A percentile compares a stretch with the other conserved stretches of the same genome.
Conservation (phyloP, 2,888 invertebrate species). For the Tipula confusa region DNA sequence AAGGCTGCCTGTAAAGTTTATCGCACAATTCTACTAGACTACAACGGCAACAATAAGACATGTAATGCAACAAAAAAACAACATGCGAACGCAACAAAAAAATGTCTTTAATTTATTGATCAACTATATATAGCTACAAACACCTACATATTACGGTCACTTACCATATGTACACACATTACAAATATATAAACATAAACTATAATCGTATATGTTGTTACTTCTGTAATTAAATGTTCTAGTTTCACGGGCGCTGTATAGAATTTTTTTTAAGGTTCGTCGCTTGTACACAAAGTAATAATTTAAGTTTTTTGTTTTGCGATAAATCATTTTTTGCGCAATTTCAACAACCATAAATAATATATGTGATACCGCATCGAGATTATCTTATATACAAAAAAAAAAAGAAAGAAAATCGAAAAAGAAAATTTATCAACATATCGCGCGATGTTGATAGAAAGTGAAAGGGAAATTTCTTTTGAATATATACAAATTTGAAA, state of each 20-base stretch:
- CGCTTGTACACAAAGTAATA: neutral
- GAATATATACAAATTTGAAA: neutral
- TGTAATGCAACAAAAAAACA: neutral
- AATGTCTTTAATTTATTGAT: neutral
- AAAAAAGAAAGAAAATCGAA: neutral
- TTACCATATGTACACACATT: neutral
- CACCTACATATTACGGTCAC: neutral
- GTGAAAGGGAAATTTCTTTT: neutral
- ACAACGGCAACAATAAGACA: neutral
- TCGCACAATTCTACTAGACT: too few relatives aligned
- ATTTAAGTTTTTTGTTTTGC: neutral
- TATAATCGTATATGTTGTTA: neutral
- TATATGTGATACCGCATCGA: too few relatives aligned
- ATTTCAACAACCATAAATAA: too few relatives aligned
- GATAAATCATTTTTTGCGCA: neutral
- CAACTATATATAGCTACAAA: neutral
- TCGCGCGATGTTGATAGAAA: neutral
- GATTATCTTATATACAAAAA: too few relatives aligned
- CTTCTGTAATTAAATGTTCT: constrained; percentile 20
- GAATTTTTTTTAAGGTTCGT: neutral
- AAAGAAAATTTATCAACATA: neutral
- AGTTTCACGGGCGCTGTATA: neutral
- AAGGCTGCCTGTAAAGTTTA: too few relatives aligned
- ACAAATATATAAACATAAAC: too few relatives aligned
- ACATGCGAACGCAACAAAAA: neutral